phyloP scores from a whole-genome alignment of 2,113 vertebrate genomes.

The Siniperca chuatsi region DNA sequence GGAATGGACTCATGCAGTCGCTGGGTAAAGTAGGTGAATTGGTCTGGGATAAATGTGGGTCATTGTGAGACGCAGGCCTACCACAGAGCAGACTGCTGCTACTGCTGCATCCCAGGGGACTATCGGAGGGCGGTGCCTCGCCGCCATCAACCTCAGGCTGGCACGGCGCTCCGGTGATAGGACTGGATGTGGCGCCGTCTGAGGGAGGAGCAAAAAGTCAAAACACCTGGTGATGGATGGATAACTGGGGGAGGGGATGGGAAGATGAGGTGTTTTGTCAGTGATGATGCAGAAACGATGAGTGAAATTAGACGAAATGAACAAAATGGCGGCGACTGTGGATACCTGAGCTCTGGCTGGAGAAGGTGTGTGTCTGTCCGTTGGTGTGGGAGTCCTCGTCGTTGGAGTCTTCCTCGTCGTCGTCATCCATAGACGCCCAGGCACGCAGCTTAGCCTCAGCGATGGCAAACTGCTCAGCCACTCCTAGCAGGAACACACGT shows the following conservation, averaged over 20 bases:
- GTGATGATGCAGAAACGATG: slow-evolving; percentile 28
- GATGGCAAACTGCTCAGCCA: slow-evolving; percentile 96
- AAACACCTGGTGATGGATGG: slow-evolving; percentile 67
- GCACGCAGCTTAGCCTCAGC: slow-evolving; percentile 96
- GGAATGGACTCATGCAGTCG: slow-evolving; percentile 63
- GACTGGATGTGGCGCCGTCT: slow-evolving; percentile 71
- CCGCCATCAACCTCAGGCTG: slow-evolving; percentile 61
- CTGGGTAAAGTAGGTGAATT: slow-evolving; percentile 57
- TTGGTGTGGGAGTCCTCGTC: slow-evolving; percentile 88
- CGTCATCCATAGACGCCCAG: slow-evolving; percentile 95
- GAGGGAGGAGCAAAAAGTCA: slow-evolving; percentile 81
- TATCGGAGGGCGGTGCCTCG: slow-evolving; percentile 28
- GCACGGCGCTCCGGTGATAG: slow-evolving; percentile 29
- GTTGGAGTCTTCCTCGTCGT: slow-evolving; percentile 90
- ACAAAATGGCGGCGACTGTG: neutral
- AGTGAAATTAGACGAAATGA: slow-evolving; percentile 39
- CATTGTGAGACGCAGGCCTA: slow-evolving; percentile 41
- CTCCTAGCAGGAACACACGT: slow-evolving; percentile 79
- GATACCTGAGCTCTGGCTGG: slow-evolving; percentile 77
- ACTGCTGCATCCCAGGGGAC: slow-evolving; percentile 41
- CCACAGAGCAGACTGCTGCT: slow-evolving; percentile 40
- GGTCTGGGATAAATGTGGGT: slow-evolving; percentile 63
- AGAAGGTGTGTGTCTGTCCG: slow-evolving; percentile 63
- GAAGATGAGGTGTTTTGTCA: slow-evolving; percentile 57
- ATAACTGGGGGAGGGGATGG: slow-evolving; percentile 7